Percentiles rank a stretch among this genome's conserved stretches.
Evolutionary conservation across 2,888 invertebrate genomes (phyloP).

Genomic region (Leptinotarsa juncta): DNA sequence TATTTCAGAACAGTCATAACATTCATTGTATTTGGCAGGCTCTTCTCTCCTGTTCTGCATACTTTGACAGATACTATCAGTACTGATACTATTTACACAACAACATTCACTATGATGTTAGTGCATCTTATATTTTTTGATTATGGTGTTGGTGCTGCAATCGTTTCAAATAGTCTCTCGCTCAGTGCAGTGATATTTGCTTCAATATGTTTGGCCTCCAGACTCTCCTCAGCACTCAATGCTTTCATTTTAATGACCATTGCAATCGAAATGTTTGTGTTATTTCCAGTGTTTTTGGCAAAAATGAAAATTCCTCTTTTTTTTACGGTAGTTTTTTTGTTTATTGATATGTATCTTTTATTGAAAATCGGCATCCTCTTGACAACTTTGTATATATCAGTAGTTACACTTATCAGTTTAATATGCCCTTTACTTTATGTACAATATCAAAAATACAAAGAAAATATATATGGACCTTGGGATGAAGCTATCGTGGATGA

Average conservation of each 20-base stretch:
- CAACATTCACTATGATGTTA: constrained; percentile 87
- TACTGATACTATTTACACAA: constrained; percentile 97
- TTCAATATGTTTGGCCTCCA: constrained; percentile 93
- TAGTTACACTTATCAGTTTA: constrained; percentile 75
- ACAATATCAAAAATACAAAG: constrained; percentile 81
- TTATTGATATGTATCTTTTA: constrained; percentile 68
- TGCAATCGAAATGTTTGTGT: constrained; percentile 88
- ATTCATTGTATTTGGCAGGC: constrained; percentile 87
- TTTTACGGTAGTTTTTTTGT: constrained; percentile 68
- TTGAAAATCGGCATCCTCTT: constrained; percentile 71
- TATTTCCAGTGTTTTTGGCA: constrained; percentile 84
- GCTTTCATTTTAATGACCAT: constrained; percentile 92
- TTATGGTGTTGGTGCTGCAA: constrained; percentile 87
- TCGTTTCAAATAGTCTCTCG: constrained; percentile 92
- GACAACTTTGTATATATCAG: constrained; percentile 72
- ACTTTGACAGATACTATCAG: constrained; percentile 96
- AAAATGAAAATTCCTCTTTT: constrained; percentile 71
- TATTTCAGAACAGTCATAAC: constrained; percentile 84
- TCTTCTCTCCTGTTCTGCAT: constrained; percentile 91
- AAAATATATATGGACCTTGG: constrained; percentile 98
- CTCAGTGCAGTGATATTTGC: constrained; percentile 96
- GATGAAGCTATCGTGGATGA: constrained; percentile 89
- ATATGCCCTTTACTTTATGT: constrained; percentile 83
- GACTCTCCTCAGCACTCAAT: constrained; percentile 85
- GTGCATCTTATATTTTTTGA: constrained; percentile 93